Percentiles rank a stretch among this genome's conserved stretches.
Evolutionary conservation across 2,888 invertebrate species (phyloP).

Genomic region (Portevinia maculata): DNA sequence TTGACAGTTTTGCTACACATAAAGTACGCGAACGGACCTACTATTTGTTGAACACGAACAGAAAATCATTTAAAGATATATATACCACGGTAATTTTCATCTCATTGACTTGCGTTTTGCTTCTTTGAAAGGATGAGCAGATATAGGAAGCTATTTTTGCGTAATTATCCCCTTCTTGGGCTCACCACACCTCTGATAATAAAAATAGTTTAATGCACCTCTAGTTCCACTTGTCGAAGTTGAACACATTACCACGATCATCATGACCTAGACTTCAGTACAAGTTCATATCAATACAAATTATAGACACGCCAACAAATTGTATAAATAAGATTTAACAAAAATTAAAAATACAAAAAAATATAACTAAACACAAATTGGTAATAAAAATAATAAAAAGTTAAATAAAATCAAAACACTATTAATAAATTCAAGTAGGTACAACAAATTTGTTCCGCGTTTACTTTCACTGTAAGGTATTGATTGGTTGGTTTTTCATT

Average conservation of each 20-base stretch:
- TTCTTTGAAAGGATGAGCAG: too few relatives aligned
- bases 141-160: too few relatives aligned
- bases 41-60: too few relatives aligned
- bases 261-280: background rate
- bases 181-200: too few relatives aligned
- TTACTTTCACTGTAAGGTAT: constrained; percentile 57
- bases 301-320: background rate
- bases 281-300: background rate
- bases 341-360: constrained; percentile 36
- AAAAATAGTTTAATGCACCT: too few relatives aligned
- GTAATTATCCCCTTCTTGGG: too few relatives aligned
- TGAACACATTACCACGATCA: background rate
- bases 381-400: constrained; percentile 20
- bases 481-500: constrained; percentile 49
- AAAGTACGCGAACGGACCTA: too few relatives aligned
- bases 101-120: too few relatives aligned
- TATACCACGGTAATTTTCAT: too few relatives aligned
- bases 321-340: constrained; percentile 1
- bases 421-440: constrained; percentile 56
- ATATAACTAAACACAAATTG: constrained; percentile 34
- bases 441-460: constrained; percentile 67
- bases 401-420: constrained; percentile 37
- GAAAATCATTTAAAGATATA: too few relatives aligned
- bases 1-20: too few relatives aligned
- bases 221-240: too few relatives aligned